Base-by-base conservation (phyloP, 92 coral and sea anemone genomes). In the Chrysogorgia sp. region DNA sequence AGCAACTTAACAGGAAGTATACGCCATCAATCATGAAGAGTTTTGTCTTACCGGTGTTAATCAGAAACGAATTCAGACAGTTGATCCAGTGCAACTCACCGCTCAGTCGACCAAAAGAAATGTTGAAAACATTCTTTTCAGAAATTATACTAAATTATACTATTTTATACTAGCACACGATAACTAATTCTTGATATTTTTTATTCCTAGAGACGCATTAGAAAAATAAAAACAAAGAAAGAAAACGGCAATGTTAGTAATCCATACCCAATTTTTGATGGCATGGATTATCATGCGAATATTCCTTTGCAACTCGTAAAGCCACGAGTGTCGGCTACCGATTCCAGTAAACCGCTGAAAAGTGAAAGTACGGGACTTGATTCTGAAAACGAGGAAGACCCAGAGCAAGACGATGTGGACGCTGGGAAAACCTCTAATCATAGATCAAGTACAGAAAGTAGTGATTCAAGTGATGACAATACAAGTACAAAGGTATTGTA, bases 281-380 rank as follows among this genome's bases (percentile, higher is more conserved):
- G 76, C 3, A 28, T 15, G 50, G 76, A 47, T 26, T 59, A 47
- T 12, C 10, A 59, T 17, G 19, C 12, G 20, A 69, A 69, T 69
- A 37, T 25, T 47, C 76, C 76, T 7, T 69, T 69, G 40, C 9
- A 69, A 47, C 20, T 69, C 2, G 48, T 9, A 13, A 69, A 47
- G 15, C 10, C n/a, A 6, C 53, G 59, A 4, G 40, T 69, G 48
- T 69, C 76, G 20, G 28, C 76, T 4, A 45, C 59, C 15, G 76
- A 49, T 45, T 69, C 76, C 30, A 69, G 30, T 23, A 69, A 69
- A 30, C 61, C 74, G 1, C 56, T 49, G 76, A 69, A 69, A 69
- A 49, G 59, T 30, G 76, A 49, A 12, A 10, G 24, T 7, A 22
- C 45, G 12, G 69, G 43, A 0, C n/a, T 34, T 0, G 56, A 67